Conservation (phyloP, 2,888 invertebrate genomes). For the Eledone cirrhosa region DNA sequence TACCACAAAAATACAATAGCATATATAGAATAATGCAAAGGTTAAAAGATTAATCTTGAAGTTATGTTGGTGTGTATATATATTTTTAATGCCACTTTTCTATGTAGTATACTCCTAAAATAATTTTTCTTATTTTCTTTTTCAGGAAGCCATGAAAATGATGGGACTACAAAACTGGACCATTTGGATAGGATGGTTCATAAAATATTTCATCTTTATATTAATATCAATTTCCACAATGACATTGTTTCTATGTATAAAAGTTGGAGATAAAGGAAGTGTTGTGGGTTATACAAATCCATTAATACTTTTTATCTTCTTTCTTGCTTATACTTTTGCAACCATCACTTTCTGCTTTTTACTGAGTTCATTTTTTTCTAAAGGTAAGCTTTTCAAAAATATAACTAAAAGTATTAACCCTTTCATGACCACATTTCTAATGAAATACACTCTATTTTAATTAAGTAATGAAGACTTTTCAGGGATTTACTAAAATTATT, state of each 20-base stretch:
- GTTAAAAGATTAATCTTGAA: too few relatives aligned
- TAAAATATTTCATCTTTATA: slow-evolving; percentile 78
- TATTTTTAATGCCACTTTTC: neutral
- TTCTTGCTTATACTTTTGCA: slow-evolving; percentile 77
- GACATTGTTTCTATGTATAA: slow-evolving; percentile 60
- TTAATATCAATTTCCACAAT: slow-evolving; percentile 72
- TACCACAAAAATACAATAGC: too few relatives aligned
- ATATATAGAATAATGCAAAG: too few relatives aligned
- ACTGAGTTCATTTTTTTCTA: slow-evolving; percentile 81
- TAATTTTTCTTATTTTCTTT: neutral
- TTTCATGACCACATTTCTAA: too few relatives aligned
- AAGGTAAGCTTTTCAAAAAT: slow-evolving; percentile 72
- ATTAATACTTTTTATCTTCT: slow-evolving; percentile 76
- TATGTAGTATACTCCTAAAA: neutral
- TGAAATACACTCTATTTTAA: too few relatives aligned
- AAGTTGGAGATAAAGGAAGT: slow-evolving; percentile 58
- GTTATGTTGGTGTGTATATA: neutral
- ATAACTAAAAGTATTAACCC: too few relatives aligned
- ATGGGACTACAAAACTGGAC: slow-evolving; percentile 87
- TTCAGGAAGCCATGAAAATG: slow-evolving; percentile 89
- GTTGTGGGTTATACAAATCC: slow-evolving; percentile 78
- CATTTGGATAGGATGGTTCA: slow-evolving; percentile 88
- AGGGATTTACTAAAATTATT: too few relatives aligned
- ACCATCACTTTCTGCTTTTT: slow-evolving; percentile 82
- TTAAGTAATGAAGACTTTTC: too few relatives aligned